phyloP scores from a whole-genome alignment of 2,888 invertebrate genomes.

The Andrena hattorfiana region DNA sequence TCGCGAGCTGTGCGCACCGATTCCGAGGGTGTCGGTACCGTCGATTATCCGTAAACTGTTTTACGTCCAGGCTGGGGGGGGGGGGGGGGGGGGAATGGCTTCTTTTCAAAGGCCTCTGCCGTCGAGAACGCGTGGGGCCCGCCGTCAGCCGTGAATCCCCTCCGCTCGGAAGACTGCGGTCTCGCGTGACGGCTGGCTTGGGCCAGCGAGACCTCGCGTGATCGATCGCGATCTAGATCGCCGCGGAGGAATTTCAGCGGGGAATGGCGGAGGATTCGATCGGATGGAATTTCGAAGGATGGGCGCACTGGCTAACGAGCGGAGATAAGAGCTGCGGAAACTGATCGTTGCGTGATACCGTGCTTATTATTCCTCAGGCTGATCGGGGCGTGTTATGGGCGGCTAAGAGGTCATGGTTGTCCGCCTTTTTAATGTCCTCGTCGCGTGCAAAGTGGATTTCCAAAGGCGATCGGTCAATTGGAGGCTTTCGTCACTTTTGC shows the following conservation, averaged over 20 bases:
- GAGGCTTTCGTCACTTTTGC: no score
- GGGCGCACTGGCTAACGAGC: constrained; percentile 30
- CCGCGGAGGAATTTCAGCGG: constrained; percentile 1
- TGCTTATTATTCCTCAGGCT: not conserved
- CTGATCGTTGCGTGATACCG: not conserved
- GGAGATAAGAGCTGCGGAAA: constrained; percentile 10
- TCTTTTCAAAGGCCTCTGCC: not conserved
- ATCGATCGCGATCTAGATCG: constrained; percentile 30
- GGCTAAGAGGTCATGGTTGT: not conserved
- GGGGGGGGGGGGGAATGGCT: not conserved
- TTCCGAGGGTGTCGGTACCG: not conserved
- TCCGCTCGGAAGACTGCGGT: not conserved
- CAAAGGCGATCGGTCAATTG: no score
- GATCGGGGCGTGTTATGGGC: constrained; percentile 12
- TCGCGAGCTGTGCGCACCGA: not conserved
- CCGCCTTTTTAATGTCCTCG: no score
- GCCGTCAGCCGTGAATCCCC: not conserved
- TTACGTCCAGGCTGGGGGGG: not conserved
- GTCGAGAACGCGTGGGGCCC: not conserved
- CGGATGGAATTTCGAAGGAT: not conserved
- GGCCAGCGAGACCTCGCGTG: constrained; percentile 14
- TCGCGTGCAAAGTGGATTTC: no score
- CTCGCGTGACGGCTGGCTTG: constrained; percentile 17
- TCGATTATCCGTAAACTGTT: constrained; percentile 42
- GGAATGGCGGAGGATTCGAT: constrained; percentile 7